Conservation (phyloP, 2,113 vertebrate species). For the Hydrochoerus hydrochaeris region DNA sequence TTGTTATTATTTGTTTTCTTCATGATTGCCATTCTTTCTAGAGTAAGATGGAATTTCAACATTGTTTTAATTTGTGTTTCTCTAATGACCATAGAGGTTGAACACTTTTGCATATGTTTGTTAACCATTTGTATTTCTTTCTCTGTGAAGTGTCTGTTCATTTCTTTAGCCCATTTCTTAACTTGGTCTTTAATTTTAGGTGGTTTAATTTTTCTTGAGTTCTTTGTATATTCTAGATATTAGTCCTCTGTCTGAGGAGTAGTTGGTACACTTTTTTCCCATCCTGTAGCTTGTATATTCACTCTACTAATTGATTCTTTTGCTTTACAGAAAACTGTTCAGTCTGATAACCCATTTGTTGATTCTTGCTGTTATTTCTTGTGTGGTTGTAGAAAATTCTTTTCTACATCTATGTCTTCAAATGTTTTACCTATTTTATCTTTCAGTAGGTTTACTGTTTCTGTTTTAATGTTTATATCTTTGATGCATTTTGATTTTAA, state of each 20-base stretch:
- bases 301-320: not conserved
- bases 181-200: not conserved
- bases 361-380: not conserved
- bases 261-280: not conserved
- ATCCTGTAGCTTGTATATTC: not conserved
- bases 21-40: not conserved
- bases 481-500: not conserved
- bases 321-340: not conserved
- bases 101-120: not conserved
- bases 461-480: not conserved
- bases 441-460: not conserved
- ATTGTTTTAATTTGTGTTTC: not conserved
- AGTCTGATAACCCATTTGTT: not conserved
- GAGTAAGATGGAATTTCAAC: not conserved
- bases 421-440: not conserved
- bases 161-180: not conserved
- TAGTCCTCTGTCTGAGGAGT: not conserved
- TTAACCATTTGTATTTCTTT: not conserved
- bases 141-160: not conserved
- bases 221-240: not conserved
- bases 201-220: not conserved
- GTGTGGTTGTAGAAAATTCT: not conserved
- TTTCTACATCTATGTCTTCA: not conserved
- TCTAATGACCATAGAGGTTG: not conserved
- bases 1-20: not conserved